Base-by-base conservation (phyloP, 1,140 invertebrate species). In the Pseudomyrmex concolor region DNA sequence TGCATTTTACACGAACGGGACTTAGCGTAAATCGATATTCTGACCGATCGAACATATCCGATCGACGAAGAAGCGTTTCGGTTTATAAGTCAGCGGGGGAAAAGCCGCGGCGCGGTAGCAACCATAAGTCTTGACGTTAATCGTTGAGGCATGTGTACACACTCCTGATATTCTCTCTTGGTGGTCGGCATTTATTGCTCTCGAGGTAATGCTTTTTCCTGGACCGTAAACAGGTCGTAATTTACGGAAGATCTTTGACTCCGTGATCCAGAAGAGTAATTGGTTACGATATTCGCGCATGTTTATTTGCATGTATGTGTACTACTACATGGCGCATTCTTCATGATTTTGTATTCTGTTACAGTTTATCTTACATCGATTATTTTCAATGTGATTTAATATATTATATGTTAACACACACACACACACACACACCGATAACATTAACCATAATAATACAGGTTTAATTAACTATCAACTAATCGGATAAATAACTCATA, bases 191-290 rank as follows among this genome's bases (percentile, higher is more conserved):
- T 88, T 88, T 88, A 88, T 86, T 87, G 70, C 82, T 60, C 70
- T 84, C 63, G 50, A 48, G 64, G 74, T 84, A 84, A 86, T 86
- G 73, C 67, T 66, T 87, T 76, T 81, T 10, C 63, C 64, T 45
- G 60, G 63, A 5, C 57, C 57, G 63, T 88, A 88, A 87, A 88
- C 73, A 84, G 73, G 51, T 15, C 50, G 63, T 88, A 81, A 87
- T 88, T 87, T 87, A 84, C 74, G 68, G 71, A 88, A 81, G 34
- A 67, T 57, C 55, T 88, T 86, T 57, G 70, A 64, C 59, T 88
- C 19, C 22, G n/a, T 19, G 57, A 55, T 88, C 34, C 60, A 43
- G 17, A 78, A 86, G 55, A 86, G 86, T 87, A 86, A 78, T 87
- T 86, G 51, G 5, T 25, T n/a, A 43, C 17, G 51, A 76, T 60